These are phyloP conservation scores for Amitus sp. DNA, from an alignment of 2,888 invertebrate genomes.

Conservation along the genomic window DNA sequence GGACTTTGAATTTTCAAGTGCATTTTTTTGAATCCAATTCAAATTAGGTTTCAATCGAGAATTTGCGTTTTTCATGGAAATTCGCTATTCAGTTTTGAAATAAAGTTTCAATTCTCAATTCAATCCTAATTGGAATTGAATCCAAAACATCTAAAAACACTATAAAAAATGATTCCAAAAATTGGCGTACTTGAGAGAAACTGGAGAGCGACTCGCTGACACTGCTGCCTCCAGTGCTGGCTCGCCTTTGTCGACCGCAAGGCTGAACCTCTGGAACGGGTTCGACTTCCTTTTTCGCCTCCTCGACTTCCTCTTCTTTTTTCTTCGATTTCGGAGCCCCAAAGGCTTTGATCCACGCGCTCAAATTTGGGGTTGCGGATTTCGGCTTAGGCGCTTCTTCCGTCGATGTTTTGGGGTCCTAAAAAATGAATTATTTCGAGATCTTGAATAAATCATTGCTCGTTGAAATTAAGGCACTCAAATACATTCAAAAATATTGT, in stretches of 20 bases:
- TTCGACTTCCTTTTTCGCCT: constrained; percentile 63
- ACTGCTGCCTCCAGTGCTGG: constrained; percentile 60
- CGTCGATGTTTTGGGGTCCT: background rate
- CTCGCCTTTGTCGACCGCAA: constrained; percentile 66
- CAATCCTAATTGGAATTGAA: no score
- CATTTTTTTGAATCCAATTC: no score
- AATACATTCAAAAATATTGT: no score
- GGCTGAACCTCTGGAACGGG: constrained; percentile 59
- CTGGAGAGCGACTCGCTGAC: constrained; percentile 61
- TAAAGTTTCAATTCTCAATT: no score
- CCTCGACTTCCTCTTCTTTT: constrained; percentile 67
- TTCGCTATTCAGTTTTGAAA: no score
- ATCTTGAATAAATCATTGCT: no score
- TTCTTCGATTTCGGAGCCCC: constrained; percentile 86
- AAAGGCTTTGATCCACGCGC: constrained; percentile 93
- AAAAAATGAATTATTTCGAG: background rate
- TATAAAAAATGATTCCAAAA: no score
- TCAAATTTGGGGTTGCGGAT: constrained; percentile 82
- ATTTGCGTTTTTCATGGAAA: no score
- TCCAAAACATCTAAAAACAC: no score
- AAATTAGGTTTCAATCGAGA: no score
- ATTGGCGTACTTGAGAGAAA: constrained; percentile 58
- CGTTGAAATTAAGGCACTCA: no score
- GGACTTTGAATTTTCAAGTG: no score
- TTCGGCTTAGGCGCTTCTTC: constrained; percentile 70